Percentiles rank a stretch among this genome's conserved stretches.
Evolutionary conservation across 1,140 invertebrate species (phyloP).

Genomic region (Drosophila tristis): DNA sequence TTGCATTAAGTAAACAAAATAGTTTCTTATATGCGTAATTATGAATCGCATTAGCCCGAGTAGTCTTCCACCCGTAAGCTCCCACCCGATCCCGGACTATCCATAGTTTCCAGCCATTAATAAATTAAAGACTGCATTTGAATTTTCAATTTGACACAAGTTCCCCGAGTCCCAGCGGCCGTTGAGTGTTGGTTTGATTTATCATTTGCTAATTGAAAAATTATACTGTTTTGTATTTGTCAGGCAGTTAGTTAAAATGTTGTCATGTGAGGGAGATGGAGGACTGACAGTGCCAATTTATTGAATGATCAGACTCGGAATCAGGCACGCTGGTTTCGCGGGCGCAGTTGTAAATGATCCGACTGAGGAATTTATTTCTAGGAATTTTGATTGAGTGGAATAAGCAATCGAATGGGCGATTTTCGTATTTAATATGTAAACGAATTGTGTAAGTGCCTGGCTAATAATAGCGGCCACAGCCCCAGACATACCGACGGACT

Average conservation of each 20-base stretch:
- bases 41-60: slow-evolving; percentile 42
- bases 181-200: slow-evolving; percentile 80
- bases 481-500: slow-evolving; percentile 34
- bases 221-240: slow-evolving; percentile 79
- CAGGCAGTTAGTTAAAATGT: slow-evolving; percentile 79
- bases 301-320: slow-evolving; percentile 66
- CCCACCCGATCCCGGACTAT: background rate
- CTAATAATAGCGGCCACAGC: slow-evolving; percentile 65
- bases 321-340: slow-evolving; percentile 26
- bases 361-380: slow-evolving; percentile 74
- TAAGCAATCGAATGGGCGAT: slow-evolving; percentile 64
- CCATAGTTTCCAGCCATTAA: slow-evolving; percentile 56
- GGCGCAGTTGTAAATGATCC: slow-evolving; percentile 74
- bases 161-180: slow-evolving; percentile 34
- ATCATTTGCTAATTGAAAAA: slow-evolving; percentile 84
- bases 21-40: slow-evolving; percentile 67
- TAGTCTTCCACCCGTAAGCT: slow-evolving; percentile 6
- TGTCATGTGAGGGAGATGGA: slow-evolving; percentile 52
- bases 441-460: slow-evolving; percentile 70
- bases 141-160: slow-evolving; percentile 65
- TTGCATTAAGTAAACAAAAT: slow-evolving; percentile 58
- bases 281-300: slow-evolving; percentile 73
- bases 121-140: slow-evolving; percentile 73
- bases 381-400: slow-evolving; percentile 82
- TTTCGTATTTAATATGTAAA: slow-evolving; percentile 74